Conservation (phyloP, 2,797 vertebrate genomes). For the Cyprinella venusta region DNA sequence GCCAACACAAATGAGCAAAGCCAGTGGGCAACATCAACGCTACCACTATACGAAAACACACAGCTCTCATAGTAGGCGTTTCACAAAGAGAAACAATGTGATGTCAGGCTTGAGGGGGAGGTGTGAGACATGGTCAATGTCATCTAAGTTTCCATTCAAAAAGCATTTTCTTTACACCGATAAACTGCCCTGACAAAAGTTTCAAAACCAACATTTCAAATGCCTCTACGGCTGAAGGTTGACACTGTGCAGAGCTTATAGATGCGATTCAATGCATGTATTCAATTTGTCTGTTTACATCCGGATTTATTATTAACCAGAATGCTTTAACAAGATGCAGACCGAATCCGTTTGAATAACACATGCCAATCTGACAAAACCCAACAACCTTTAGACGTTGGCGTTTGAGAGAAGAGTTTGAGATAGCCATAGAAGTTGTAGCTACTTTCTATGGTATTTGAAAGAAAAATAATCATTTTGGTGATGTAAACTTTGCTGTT, state of each 20-base stretch:
- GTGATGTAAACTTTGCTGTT: neutral
- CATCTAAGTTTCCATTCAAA: slow-evolving; percentile 4
- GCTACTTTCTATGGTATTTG: neutral
- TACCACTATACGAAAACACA: neutral
- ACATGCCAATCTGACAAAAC: neutral
- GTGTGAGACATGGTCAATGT: slow-evolving; percentile 19
- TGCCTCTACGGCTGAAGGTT: neutral
- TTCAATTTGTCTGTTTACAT: neutral
- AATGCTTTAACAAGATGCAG: neutral
- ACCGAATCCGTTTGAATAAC: neutral
- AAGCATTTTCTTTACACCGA: neutral
- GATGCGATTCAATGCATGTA: neutral
- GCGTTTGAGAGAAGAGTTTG: neutral
- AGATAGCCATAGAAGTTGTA: neutral
- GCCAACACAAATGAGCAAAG: slow-evolving; percentile 49
- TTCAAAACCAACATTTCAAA: slow-evolving; percentile 2
- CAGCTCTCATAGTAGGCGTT: neutral
- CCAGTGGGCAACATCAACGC: neutral
- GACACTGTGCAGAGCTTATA: neutral
- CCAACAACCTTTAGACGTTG: neutral
- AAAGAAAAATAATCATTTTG: neutral
- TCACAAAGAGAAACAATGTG: slow-evolving; percentile 1
- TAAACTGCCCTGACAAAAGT: neutral
- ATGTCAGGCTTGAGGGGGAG: neutral
- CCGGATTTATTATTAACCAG: neutral